Evolutionary conservation across 2,797 vertebrate species (phyloP).

Genomic region (Neomorphus geoffroyi): DNA sequence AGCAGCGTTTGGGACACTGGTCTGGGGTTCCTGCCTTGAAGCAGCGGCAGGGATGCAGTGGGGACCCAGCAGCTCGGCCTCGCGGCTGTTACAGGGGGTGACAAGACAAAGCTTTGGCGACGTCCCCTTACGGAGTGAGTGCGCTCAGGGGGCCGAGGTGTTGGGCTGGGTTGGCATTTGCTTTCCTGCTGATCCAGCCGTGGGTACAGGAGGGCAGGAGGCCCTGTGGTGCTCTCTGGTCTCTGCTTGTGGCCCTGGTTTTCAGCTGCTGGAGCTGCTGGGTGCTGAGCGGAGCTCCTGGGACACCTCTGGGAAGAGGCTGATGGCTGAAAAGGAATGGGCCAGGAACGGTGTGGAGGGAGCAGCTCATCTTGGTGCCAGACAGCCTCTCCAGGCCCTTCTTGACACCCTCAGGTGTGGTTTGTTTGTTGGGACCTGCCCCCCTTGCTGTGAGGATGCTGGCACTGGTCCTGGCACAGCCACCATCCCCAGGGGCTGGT

Average conservation of each 20-base stretch:
- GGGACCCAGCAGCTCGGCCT: background rate
- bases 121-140: background rate
- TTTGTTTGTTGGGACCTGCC: background rate
- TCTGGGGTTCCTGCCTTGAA: background rate
- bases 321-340: background rate
- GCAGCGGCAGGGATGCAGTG: background rate
- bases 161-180: background rate
- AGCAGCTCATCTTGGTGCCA: background rate
- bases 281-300: background rate
- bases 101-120: accelerated
- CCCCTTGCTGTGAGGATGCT: accelerated
- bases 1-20: background rate
- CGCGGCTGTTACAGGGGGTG: background rate
- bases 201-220: background rate
- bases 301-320: background rate
- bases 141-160: background rate
- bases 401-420: background rate
- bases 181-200: background rate
- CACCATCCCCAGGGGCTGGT: accelerated
- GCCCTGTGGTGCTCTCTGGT: background rate
- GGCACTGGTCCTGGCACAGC: background rate
- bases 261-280: background rate
- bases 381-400: background rate
- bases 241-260: background rate
- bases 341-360: background rate